Evolutionary conservation across 92 coral and sea anemone species (phyloP), one percentile per base, ranked within the genome.

Genomic region (Epizoanthus illoricatus): DNA sequence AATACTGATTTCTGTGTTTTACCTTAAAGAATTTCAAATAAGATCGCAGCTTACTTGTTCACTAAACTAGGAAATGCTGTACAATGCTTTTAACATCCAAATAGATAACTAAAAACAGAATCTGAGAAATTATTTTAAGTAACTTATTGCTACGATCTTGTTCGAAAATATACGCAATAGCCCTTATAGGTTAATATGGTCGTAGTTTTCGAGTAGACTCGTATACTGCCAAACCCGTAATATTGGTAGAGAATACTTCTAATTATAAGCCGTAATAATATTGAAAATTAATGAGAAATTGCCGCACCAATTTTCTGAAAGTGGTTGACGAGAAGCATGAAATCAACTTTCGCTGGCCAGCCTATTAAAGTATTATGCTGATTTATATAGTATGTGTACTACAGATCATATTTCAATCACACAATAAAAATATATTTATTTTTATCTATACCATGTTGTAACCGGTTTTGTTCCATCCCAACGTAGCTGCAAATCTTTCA

Each of bases 41-140:
- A 68, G 73, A 49, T 71, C 40, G 12, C 76, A 71, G 76, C 61
- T 71, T 71, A 71, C 60, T 71, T 47, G 56, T 45, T 71, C 76
- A 41, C 33, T 71, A 19, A 71, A 19, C 8, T 71, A 71, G 76
- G 56, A 18, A 71, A 49, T 16, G 56, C 56, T 71, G 60, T 71
- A 45, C 2, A 19, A 49, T 71, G 76, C 61, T 71, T 71, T 47
- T 71, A 9, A 16, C 28, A 71, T 43, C 62, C 5, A 71, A 71
- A 71, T 43, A 43, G 56, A 71, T 71, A 71, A 71, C 76, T 71
- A 43, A 73, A 54, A 23, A 52, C 17, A 73, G 64, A 21, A 54
- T 73, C 41, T 72, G 58, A 72, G 63, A 43, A 72, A 72, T 72
- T 72, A 72, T 72, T 72, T 72, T 47, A 72, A 72, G 76, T 72